Conservation (phyloP, 1,140 invertebrate species). For the Ptiloglossa arizonensis region DNA sequence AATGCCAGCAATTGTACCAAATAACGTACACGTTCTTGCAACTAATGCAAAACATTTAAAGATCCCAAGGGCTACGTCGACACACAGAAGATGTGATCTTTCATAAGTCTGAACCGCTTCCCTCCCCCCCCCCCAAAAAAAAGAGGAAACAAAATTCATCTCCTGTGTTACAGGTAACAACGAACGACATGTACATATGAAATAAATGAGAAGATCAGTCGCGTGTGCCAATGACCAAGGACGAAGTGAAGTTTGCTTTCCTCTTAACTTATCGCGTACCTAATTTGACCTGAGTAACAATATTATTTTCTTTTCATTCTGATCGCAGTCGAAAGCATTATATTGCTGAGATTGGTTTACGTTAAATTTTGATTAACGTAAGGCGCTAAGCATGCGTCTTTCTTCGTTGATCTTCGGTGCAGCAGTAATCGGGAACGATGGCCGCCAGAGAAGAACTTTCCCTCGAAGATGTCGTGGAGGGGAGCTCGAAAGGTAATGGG, state of each 20-base stretch:
- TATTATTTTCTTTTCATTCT: slow-evolving; percentile 32
- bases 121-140: background rate
- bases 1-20: background rate
- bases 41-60: background rate
- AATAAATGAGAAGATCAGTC: slow-evolving; percentile 18
- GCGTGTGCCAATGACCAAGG: slow-evolving; percentile 21
- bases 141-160: background rate
- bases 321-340: slow-evolving; percentile 27
- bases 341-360: slow-evolving; percentile 46
- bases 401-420: background rate
- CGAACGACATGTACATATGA: background rate
- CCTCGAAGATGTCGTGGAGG: no score
- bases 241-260: slow-evolving; percentile 42
- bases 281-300: slow-evolving; percentile 54
- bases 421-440: background rate
- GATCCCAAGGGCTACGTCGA: background rate
- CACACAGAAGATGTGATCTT: background rate
- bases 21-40: background rate
- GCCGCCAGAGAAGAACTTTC: background rate
- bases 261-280: slow-evolving; percentile 40
- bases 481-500: background rate
- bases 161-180: background rate
- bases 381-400: slow-evolving; percentile 32
- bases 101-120: background rate
- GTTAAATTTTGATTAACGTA: slow-evolving; percentile 57